Percentiles rank a stretch among this genome's conserved stretches.
These are phyloP conservation scores for Anoura caudifer DNA, from an alignment of 2,113 vertebrate genomes.

Conservation along the genomic window DNA sequence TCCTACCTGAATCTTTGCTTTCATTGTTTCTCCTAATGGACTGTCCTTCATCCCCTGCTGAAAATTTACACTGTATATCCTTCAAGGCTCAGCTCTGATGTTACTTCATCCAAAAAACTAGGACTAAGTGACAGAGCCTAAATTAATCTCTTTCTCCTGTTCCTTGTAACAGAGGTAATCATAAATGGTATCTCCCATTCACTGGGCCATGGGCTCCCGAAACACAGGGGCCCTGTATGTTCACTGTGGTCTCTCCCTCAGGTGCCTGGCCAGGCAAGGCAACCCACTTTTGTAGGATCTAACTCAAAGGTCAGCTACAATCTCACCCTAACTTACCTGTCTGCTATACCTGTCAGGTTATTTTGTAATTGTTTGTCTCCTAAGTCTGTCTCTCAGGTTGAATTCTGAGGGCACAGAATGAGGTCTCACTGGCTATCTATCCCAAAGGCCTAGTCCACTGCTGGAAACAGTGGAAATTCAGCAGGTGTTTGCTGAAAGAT, in stretches of 20 bases:
- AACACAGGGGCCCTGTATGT: background rate
- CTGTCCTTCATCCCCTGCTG: background rate
- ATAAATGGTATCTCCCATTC: background rate
- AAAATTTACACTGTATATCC: background rate
- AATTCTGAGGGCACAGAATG: slow-evolving; percentile 16
- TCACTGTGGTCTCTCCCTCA: background rate
- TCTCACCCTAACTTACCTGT: background rate
- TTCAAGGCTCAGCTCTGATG: slow-evolving; percentile 27
- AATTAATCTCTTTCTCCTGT: background rate
- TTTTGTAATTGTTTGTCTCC: background rate
- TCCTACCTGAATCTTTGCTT: background rate
- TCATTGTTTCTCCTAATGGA: background rate
- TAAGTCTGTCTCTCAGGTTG: background rate
- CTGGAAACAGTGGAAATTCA: slow-evolving; percentile 11
- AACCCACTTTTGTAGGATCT: background rate
- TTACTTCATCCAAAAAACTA: background rate
- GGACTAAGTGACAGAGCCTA: background rate
- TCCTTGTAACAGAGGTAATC: background rate
- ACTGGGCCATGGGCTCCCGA: background rate
- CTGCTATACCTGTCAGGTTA: background rate
- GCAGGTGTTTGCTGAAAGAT: slow-evolving; percentile 9
- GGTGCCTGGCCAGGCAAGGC: background rate
- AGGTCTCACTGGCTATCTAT: background rate
- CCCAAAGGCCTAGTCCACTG: background rate
- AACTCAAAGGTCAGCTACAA: background rate